Conservation (phyloP, 2,797 vertebrate genomes). For the Ceryle rudis region DNA sequence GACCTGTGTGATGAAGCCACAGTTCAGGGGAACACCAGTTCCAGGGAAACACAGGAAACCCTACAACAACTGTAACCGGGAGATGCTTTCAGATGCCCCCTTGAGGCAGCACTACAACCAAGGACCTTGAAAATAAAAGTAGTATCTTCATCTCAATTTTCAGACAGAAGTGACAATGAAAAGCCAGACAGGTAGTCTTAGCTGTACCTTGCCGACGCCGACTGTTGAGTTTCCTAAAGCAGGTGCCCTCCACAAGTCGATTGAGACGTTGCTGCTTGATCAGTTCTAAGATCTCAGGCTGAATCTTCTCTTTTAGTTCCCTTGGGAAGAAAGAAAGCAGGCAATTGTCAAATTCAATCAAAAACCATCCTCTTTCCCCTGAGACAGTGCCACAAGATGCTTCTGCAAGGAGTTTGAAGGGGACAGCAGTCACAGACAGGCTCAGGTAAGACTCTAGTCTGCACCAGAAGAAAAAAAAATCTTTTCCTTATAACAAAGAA, state of each 20-base stretch:
- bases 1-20: background rate
- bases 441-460: background rate
- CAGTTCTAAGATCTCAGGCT: constrained; percentile 98
- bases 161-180: background rate
- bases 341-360: constrained; percentile 14
- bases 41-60: background rate
- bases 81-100: background rate
- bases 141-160: background rate
- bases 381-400: background rate
- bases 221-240: constrained; percentile 98
- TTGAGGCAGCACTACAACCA: background rate
- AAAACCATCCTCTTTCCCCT: background rate
- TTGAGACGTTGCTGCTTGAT: constrained; percentile 99
- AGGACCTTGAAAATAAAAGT: background rate
- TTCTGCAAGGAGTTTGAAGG: background rate
- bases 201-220: constrained; percentile 93
- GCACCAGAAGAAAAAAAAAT: background rate
- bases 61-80: background rate
- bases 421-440: background rate
- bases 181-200: background rate
- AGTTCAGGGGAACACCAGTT: background rate
- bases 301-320: constrained; percentile 99
- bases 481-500: background rate
- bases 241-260: constrained; percentile 97
- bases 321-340: constrained; percentile 75